Evolutionary conservation across 2,113 vertebrate species (phyloP).

Genomic region (Falcunculus frontatus): DNA sequence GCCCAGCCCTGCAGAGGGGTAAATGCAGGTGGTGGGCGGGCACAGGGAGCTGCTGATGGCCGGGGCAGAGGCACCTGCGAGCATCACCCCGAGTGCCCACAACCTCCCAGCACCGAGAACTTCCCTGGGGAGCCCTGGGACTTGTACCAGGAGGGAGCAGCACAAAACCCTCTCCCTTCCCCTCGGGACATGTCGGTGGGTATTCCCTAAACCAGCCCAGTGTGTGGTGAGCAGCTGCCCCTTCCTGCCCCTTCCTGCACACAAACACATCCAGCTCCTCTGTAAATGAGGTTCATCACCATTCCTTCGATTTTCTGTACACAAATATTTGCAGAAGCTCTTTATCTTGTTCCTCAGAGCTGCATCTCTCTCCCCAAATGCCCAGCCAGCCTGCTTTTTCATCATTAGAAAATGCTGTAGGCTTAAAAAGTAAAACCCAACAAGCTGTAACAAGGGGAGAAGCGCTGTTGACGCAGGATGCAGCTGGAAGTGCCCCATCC

Average conservation of each 20-base stretch:
- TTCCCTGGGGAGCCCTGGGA: fast-evolving
- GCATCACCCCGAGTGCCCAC: background rate
- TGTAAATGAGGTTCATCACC: background rate
- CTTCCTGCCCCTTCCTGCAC: background rate
- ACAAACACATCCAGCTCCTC: background rate
- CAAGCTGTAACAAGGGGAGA: background rate
- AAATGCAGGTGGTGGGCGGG: fast-evolving
- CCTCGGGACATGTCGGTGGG: fast-evolving
- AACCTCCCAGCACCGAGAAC: fast-evolving
- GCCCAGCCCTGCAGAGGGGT: fast-evolving
- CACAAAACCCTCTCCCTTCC: background rate
- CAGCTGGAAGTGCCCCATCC: background rate
- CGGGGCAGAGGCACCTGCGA: background rate
- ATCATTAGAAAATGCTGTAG: background rate
- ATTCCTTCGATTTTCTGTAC: background rate
- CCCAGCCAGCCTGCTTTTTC: background rate
- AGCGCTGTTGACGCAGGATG: background rate
- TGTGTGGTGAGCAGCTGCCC: fast-evolving
- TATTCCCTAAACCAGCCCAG: fast-evolving
- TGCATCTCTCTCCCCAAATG: background rate
- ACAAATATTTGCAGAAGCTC: background rate
- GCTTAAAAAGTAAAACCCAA: background rate
- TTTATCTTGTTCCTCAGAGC: background rate
- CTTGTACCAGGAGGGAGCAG: fast-evolving
- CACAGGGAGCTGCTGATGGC: background rate